Evolutionary conservation across 2,888 invertebrate genomes (phyloP).

Genomic region (Eugnorisma glareosa): DNA sequence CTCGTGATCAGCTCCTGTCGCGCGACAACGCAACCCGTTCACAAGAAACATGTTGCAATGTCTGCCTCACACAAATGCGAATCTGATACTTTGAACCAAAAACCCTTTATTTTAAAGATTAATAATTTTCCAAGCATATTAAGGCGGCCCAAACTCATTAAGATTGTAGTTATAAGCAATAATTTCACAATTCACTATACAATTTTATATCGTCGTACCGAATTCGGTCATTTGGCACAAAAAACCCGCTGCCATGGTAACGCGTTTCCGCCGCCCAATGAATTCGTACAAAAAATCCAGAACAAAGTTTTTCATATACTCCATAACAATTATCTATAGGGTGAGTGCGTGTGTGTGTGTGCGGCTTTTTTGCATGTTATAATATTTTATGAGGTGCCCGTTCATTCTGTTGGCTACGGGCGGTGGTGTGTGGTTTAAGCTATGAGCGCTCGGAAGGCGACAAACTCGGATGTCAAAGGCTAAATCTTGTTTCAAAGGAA

Average conservation of each 20-base stretch:
- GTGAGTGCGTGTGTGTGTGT: slow-evolving; percentile 67
- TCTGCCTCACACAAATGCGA: too few species aligned
- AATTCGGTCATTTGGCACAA: slow-evolving; percentile 61
- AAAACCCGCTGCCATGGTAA: slow-evolving; percentile 53
- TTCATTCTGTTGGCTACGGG: slow-evolving; percentile 65
- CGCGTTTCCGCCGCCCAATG: slow-evolving; percentile 43
- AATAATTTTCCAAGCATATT: neutral
- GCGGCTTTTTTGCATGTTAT: slow-evolving; percentile 80
- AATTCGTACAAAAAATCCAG: slow-evolving; percentile 66
- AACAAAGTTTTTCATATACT: slow-evolving; percentile 77
- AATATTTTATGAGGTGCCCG: slow-evolving; percentile 82
- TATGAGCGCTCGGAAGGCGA: slow-evolving; percentile 13
- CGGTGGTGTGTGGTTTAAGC: slow-evolving; percentile 58
- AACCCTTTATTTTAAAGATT: too few species aligned
- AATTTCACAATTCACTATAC: slow-evolving; percentile 44
- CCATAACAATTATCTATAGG: slow-evolving; percentile 80
- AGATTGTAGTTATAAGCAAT: slow-evolving; percentile 9
- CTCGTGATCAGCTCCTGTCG: too few species aligned
- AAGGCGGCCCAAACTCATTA: neutral
- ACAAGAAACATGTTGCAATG: too few species aligned
- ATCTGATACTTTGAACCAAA: too few species aligned
- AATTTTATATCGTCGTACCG: slow-evolving; percentile 47
- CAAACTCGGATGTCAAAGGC: neutral
- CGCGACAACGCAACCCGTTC: too few species aligned
- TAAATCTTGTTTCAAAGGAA: neutral